phyloP scores from a whole-genome alignment of 2,113 vertebrate genomes.

The Mormoops blainvillei region DNA sequence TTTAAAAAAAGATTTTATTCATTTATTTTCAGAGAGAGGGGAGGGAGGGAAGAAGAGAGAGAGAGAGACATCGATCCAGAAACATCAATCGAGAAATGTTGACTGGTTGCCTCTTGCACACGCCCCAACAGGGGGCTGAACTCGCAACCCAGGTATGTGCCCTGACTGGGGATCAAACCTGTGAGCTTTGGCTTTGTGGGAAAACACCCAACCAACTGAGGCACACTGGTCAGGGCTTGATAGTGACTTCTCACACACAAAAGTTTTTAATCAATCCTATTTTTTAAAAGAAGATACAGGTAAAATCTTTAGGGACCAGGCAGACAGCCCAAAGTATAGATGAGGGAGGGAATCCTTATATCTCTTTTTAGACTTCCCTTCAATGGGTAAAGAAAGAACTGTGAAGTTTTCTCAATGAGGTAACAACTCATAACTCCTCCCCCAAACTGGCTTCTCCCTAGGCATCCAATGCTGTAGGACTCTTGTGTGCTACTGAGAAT shows the following conservation, averaged over 20 bases:
- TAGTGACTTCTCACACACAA: background rate
- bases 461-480: background rate
- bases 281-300: constrained; percentile 4
- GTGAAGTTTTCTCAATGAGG: background rate
- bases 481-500: background rate
- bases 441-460: background rate
- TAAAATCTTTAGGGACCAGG: background rate
- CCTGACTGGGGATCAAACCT: too few species aligned
- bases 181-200: too few species aligned
- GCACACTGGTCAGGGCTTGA: background rate
- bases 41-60: too few species aligned
- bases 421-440: background rate
- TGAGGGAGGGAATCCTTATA: background rate
- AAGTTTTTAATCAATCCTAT: background rate
- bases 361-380: background rate
- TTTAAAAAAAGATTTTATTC: too few species aligned
- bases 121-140: too few species aligned
- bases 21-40: too few species aligned
- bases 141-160: too few species aligned
- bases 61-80: too few species aligned
- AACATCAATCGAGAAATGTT: too few species aligned
- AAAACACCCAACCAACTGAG: too few species aligned
- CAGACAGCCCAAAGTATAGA: background rate
- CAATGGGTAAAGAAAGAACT: background rate
- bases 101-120: too few species aligned